Percentiles rank a stretch among this genome's conserved stretches.
These are phyloP conservation scores for Sebastes umbrosus DNA, from an alignment of 2,797 vertebrate genomes.

Conservation along the genomic window DNA sequence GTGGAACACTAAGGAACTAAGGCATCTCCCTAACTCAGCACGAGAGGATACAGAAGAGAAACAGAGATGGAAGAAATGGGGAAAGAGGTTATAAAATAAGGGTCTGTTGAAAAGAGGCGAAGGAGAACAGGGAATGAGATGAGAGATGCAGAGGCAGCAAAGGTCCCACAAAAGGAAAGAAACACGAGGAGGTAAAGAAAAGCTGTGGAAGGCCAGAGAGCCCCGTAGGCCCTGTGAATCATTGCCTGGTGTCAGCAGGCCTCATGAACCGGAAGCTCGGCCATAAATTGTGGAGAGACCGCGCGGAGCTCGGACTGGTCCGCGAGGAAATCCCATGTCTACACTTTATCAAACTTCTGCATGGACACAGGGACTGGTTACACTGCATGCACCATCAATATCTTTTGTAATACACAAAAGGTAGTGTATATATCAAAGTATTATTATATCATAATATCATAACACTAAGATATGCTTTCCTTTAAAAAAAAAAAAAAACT, in stretches of 20 bases:
- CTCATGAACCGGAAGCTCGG: constrained; percentile 24
- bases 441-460: not conserved
- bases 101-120: constrained; percentile 10
- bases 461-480: not conserved
- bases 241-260: constrained; percentile 34
- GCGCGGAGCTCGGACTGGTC: not conserved
- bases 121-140: constrained; percentile 4
- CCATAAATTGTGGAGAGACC: constrained; percentile 42
- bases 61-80: not conserved
- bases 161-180: constrained; percentile 29
- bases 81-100: constrained; percentile 5
- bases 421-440: not conserved
- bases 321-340: not conserved
- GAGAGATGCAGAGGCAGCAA: constrained; percentile 16
- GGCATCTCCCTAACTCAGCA: constrained; percentile 28
- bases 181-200: constrained; percentile 19
- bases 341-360: constrained; percentile 6
- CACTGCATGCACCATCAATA: not conserved
- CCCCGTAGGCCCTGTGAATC: constrained; percentile 41
- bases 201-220: constrained; percentile 19
- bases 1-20: constrained; percentile 13
- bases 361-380: constrained; percentile 2
- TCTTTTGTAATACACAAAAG: not conserved
- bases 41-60: constrained; percentile 7
- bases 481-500: not conserved